phyloP scores from a whole-genome alignment of 1,140 invertebrate genomes.

The Tetragnatha versicolor region DNA sequence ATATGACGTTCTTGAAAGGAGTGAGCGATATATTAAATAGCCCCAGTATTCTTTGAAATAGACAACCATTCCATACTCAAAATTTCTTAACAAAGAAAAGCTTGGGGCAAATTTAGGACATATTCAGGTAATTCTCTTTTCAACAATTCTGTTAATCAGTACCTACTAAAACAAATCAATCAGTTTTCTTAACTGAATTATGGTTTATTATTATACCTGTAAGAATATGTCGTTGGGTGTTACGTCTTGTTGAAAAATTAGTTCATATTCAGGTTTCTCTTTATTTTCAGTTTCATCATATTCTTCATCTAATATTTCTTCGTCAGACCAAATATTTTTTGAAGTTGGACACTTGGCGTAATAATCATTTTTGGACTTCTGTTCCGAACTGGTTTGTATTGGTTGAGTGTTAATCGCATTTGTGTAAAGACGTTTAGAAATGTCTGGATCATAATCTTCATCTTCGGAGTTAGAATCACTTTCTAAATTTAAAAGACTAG shows the following conservation, averaged over 20 bases:
- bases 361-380: neutral
- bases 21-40: too few relatives aligned
- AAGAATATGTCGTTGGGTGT: conserved; percentile 33
- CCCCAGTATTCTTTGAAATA: too few relatives aligned
- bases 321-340: conserved; percentile 38
- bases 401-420: neutral
- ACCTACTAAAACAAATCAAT: too few relatives aligned
- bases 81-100: too few relatives aligned
- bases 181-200: neutral
- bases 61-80: too few relatives aligned
- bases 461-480: neutral
- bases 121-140: too few relatives aligned
- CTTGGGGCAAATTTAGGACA: too few relatives aligned
- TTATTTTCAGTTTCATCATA: conserved; percentile 25
- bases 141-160: too few relatives aligned
- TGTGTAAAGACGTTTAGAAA: too few relatives aligned
- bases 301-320: conserved; percentile 41
- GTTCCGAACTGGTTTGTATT: neutral
- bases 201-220: conserved; percentile 18
- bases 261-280: conserved; percentile 27
- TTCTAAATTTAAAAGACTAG: conserved; percentile 17
- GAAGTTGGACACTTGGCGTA: neutral
- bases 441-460: neutral
- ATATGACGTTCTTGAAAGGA: too few relatives aligned
- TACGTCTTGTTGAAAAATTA: conserved; percentile 39